Conservation (phyloP, 2,113 vertebrate genomes). For the Uropsilus gracilis region DNA sequence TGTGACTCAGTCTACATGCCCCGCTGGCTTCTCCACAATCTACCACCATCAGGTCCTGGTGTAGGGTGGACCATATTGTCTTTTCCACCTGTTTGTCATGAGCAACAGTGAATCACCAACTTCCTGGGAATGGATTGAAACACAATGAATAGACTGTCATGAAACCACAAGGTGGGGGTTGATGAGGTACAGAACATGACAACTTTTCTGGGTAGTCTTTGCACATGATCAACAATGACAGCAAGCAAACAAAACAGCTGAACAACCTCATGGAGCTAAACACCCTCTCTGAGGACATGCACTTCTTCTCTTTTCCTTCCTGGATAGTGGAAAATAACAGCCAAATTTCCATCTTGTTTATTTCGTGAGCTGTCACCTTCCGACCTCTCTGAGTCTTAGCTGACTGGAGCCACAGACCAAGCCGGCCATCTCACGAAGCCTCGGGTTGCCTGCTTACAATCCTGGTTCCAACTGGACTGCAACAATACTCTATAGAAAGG, state of each 20-base stretch:
- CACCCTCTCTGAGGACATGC: background rate
- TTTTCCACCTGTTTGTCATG: background rate
- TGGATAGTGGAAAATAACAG: background rate
- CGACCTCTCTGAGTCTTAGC: background rate
- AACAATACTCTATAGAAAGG: background rate
- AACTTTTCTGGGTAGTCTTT: slow-evolving; percentile 14
- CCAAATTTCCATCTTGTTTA: background rate
- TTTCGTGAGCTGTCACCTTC: background rate
- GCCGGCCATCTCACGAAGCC: background rate
- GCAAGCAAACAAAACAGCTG: background rate
- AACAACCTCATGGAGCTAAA: background rate
- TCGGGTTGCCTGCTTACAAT: background rate
- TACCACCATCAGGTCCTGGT: background rate
- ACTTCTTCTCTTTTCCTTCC: background rate
- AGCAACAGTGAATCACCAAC: background rate
- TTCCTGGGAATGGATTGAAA: background rate
- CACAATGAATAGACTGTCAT: background rate
- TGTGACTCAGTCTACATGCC: background rate
- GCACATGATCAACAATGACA: background rate
- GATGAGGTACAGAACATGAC: background rate
- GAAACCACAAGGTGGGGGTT: background rate
- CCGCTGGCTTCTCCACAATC: background rate
- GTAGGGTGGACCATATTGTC: background rate
- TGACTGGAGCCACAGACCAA: background rate
- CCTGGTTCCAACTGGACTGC: background rate